phyloP scores from a whole-genome alignment of 2,113 vertebrate genomes.

The Machaerirhynchus nigripectus region DNA sequence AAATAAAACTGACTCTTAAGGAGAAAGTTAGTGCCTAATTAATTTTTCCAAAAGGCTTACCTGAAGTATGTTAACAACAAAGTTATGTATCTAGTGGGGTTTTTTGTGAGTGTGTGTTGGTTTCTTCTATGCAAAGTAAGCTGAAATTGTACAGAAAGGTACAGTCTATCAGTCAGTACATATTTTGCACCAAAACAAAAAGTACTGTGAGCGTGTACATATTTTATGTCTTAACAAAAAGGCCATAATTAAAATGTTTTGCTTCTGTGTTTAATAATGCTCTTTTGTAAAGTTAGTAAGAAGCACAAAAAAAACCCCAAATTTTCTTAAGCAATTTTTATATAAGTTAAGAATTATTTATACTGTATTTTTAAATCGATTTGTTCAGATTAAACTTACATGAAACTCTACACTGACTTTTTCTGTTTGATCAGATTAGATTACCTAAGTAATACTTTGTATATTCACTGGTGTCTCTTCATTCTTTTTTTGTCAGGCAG shows the following conservation, averaged over 20 bases:
- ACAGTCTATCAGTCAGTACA: constrained; percentile 35
- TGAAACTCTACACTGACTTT: not conserved
- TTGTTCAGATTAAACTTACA: constrained; percentile 71
- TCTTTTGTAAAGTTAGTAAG: constrained; percentile 64
- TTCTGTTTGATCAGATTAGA: not conserved
- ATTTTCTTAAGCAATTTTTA: constrained; percentile 67
- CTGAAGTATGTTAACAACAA: not conserved
- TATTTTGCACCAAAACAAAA: constrained; percentile 65
- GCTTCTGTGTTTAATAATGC: constrained; percentile 30
- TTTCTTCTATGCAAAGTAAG: constrained; percentile 59
- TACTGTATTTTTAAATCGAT: constrained; percentile 73
- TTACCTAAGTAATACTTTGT: not conserved
- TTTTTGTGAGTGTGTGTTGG: not conserved
- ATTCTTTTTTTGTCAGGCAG: not conserved
- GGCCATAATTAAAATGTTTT: constrained; percentile 37
- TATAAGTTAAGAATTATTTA: constrained; percentile 79
- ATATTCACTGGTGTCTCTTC: not conserved
- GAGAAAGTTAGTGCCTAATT: constrained; percentile 31
- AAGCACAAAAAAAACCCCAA: not conserved
- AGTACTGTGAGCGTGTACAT: constrained; percentile 66
- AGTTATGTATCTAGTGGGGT: not conserved
- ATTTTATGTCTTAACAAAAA: constrained; percentile 57
- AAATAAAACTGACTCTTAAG: not conserved
- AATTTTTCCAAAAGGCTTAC: constrained; percentile 2
- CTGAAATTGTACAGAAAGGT: constrained; percentile 26